These are phyloP conservation scores for Craterocephalus amniculus DNA, from an alignment of 2,797 vertebrate species.

Conservation along the genomic window DNA sequence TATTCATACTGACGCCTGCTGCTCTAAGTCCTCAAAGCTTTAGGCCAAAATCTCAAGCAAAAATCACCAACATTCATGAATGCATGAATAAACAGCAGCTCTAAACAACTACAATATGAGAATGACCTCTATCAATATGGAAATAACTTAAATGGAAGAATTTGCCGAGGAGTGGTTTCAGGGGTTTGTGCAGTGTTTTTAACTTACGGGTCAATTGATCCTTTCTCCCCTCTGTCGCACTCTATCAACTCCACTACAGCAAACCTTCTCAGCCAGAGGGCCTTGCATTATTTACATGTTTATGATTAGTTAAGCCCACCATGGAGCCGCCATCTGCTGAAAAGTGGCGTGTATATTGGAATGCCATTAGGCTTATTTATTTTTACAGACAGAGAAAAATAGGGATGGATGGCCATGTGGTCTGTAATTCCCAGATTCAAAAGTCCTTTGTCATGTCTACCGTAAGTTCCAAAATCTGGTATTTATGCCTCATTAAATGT, in stretches of 20 bases:
- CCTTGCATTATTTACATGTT: conserved; percentile 83
- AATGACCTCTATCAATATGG: conserved; percentile 70
- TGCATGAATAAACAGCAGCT: conserved; percentile 59
- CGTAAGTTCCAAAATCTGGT: conserved; percentile 56
- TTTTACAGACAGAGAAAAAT: conserved; percentile 54
- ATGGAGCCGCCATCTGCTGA: conserved; percentile 76
- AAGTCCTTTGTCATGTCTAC: conserved; percentile 22
- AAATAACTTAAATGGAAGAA: conserved; percentile 63
- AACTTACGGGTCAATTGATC: conserved; percentile 25
- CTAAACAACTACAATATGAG: conserved; percentile 62
- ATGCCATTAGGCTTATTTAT: conserved; percentile 67
- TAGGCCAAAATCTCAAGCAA: conserved; percentile 42
- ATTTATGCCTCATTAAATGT: conserved; percentile 64
- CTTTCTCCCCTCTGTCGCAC: conserved; percentile 37
- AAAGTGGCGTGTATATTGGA: conserved; percentile 52
- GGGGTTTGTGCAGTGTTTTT: conserved; percentile 26
- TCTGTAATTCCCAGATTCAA: conserved; percentile 25
- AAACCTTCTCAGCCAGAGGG: conserved; percentile 58
- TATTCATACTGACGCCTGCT: conserved; percentile 23
- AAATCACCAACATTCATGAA: conserved; percentile 68
- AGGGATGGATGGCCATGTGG: conserved; percentile 22
- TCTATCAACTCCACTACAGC: conserved; percentile 42
- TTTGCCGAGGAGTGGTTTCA: conserved; percentile 36
- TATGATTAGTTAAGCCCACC: conserved; percentile 78
- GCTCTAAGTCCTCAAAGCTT: conserved; percentile 26